phyloP scores from a whole-genome alignment of 2,888 invertebrate genomes.

The Hirtodrosophila histrioides region DNA sequence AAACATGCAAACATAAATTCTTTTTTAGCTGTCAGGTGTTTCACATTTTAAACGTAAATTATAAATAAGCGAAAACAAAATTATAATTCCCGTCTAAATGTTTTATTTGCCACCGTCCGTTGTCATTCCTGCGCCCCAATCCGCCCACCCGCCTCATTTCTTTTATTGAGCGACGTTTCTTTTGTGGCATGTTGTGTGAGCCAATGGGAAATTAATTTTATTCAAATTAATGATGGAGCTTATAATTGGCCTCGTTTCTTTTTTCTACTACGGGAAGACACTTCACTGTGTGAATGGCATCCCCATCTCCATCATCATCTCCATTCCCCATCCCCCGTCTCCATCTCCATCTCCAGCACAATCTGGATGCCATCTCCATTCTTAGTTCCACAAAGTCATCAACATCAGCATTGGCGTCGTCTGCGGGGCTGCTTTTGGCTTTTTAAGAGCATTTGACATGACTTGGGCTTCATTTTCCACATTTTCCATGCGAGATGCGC shows the following conservation, averaged over 20 bases:
- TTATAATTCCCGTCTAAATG: constrained; percentile 76
- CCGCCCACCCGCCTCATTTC: constrained; percentile 13
- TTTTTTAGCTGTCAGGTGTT: constrained; percentile 81
- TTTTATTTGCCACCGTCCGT: constrained; percentile 73
- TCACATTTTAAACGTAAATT: constrained; percentile 79
- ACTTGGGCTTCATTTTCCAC: constrained; percentile 63
- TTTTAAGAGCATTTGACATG: constrained; percentile 77
- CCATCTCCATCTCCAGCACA: background rate
- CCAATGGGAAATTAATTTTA: constrained; percentile 71
- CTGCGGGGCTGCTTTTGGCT: constrained; percentile 36
- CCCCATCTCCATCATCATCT: constrained; percentile 23
- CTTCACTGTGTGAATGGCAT: constrained; percentile 46
- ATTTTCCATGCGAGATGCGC: constrained; percentile 56
- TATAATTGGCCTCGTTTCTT: constrained; percentile 75
- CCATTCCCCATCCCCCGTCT: constrained; percentile 3
- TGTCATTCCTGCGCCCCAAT: constrained; percentile 39
- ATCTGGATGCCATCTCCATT: constrained; percentile 17
- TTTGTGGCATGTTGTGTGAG: constrained; percentile 49
- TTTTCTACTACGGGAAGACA: constrained; percentile 43
- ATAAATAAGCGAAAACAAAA: constrained; percentile 73
- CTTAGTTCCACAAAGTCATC: constrained; percentile 27
- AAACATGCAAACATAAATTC: constrained; percentile 82
- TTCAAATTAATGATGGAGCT: constrained; percentile 77
- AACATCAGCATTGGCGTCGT: constrained; percentile 19
- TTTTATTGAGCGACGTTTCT: constrained; percentile 30